Evolutionary conservation across 2,888 invertebrate species (phyloP).

Genomic region (Endotricha flammealis): DNA sequence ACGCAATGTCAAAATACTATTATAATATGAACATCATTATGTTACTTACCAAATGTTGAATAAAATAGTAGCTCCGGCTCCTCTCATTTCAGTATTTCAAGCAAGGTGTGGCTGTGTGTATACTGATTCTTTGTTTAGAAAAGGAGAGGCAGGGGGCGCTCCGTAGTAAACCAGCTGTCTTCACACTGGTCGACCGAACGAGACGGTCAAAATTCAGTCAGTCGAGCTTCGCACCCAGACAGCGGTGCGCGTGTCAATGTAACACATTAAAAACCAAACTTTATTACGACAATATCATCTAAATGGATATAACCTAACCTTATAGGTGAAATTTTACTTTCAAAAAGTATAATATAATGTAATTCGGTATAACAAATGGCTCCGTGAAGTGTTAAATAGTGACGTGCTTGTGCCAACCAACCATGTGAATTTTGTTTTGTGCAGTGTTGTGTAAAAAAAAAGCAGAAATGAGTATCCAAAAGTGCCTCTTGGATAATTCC

Average conservation of each 20-base stretch:
- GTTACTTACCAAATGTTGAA: constrained; percentile 2
- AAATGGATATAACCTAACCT: constrained; percentile 76
- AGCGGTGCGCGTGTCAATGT: constrained; percentile 32
- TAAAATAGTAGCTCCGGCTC: not conserved
- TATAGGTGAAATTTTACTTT: constrained; percentile 38
- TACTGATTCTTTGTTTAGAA: constrained; percentile 21
- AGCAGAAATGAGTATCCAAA: constrained; percentile 72
- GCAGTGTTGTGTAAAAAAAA: constrained; percentile 42
- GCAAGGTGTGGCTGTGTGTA: constrained; percentile 22
- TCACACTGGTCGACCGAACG: constrained; percentile 30
- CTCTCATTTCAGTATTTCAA: constrained; percentile 6
- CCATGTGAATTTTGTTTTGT: constrained; percentile 58
- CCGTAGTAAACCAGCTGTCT: constrained; percentile 33
- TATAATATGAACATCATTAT: too few species aligned
- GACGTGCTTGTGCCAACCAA: constrained; percentile 51
- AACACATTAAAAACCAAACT: constrained; percentile 49
- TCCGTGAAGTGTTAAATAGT: constrained; percentile 38
- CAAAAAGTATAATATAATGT: constrained; percentile 56
- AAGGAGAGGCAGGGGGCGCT: constrained; percentile 14
- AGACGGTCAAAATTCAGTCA: constrained; percentile 25
- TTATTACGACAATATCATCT: constrained; percentile 69
- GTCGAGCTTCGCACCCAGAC: constrained; percentile 42
- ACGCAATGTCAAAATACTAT: too few species aligned
- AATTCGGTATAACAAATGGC: constrained; percentile 37
- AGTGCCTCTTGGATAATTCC: constrained; percentile 74